These are phyloP conservation scores for Eueides isabella DNA, from an alignment of 1,140 invertebrate species.

Conservation along the genomic window DNA sequence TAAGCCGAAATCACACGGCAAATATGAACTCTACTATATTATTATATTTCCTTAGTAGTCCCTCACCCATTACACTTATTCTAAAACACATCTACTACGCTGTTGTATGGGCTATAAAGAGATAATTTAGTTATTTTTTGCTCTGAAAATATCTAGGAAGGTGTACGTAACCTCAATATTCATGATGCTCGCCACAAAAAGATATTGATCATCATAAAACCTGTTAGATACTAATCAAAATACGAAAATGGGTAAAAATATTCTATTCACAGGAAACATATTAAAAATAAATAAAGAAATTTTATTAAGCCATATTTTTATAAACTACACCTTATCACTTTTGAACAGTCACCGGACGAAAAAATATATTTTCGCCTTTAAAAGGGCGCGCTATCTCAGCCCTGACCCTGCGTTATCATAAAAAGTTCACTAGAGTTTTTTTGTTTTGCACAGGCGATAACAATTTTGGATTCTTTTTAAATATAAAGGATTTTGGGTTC, in stretches of 20 bases:
- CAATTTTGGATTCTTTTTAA: conserved; percentile 6
- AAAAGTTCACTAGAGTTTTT: conserved; percentile 42
- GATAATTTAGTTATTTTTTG: not conserved
- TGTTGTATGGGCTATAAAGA: too few species aligned
- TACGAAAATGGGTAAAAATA: too few species aligned
- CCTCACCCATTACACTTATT: too few species aligned
- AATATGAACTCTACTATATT: too few species aligned
- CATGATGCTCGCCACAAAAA: too few species aligned
- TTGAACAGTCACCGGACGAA: conserved; percentile 38
- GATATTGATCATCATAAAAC: too few species aligned
- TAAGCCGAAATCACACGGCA: too few species aligned
- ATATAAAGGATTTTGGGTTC: not conserved
- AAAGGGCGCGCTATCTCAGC: conserved; percentile 49
- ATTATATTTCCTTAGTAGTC: too few species aligned
- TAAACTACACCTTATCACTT: conserved; percentile 38
- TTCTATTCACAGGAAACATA: not conserved
- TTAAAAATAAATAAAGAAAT: not conserved
- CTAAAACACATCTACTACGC: too few species aligned
- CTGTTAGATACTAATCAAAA: too few species aligned
- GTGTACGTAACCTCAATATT: too few species aligned
- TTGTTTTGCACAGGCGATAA: conserved; percentile 3
- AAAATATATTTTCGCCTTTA: conserved; percentile 34
- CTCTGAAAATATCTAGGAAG: too few species aligned
- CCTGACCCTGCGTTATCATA: conserved; percentile 50
- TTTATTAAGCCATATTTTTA: not conserved